Evolutionary conservation across 2,888 invertebrate species (phyloP).

Genomic region (Fabriciana adippe): DNA sequence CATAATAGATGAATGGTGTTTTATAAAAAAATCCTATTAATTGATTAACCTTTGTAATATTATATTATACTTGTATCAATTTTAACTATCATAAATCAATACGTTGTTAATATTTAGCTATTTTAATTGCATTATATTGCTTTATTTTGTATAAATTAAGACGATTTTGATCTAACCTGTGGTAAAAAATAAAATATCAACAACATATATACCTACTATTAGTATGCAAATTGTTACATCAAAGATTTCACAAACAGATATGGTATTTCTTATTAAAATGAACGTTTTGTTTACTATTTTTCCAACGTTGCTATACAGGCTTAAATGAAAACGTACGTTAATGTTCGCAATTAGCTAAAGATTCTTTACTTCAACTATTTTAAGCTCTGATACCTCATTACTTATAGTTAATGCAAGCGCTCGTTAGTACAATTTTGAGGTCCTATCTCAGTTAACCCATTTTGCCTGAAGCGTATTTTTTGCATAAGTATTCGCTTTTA

Average conservation of each 20-base stretch:
- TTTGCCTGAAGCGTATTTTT: constrained; percentile 48
- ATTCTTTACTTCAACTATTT: constrained; percentile 20
- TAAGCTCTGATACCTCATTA: constrained; percentile 46
- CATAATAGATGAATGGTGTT: too few species aligned
- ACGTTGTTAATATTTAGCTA: neutral
- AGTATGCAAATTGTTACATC: constrained; percentile 7
- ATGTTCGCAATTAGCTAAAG: neutral
- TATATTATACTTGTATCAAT: too few species aligned
- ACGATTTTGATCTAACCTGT: too few species aligned
- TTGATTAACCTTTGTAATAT: too few species aligned
- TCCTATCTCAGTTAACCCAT: constrained; percentile 42
- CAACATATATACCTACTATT: constrained; percentile 2
- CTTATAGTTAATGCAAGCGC: constrained; percentile 53
- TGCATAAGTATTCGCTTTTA: constrained; percentile 41
- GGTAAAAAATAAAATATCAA: neutral
- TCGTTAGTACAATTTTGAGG: constrained; percentile 47
- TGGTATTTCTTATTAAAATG: constrained; percentile 1
- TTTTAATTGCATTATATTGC: constrained; percentile 7
- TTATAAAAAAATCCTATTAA: too few species aligned
- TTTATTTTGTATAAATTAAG: constrained; percentile 16
- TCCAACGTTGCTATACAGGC: too few species aligned
- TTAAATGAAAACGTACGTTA: neutral
- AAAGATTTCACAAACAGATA: constrained; percentile 2
- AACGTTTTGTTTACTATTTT: neutral
- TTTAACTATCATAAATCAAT: constrained; percentile 7